Evolutionary conservation across 2,113 vertebrate genomes (phyloP), one percentile per base, ranked within the genome.

Genomic region (Corapipo altera): DNA sequence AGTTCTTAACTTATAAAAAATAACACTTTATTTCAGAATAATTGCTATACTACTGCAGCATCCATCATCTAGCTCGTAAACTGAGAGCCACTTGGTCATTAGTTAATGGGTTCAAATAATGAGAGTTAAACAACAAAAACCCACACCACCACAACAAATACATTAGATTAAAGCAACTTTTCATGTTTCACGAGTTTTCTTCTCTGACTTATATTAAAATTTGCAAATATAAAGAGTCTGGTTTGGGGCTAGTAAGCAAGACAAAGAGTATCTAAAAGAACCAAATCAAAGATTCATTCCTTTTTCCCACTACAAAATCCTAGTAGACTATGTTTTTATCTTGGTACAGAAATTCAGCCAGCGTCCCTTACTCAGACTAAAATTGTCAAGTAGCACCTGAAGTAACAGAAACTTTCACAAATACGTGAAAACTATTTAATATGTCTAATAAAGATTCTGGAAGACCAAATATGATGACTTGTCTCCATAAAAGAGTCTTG

Each of bases 1-100:
- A 33, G 59, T 64, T 86, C 93, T 89, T 93, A 82, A 57, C 79
- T 88, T 81, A 54, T 21, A 59, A 94, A 96, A 95, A 95, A 79
- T 67, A 74, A 73, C 37, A 59, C 58, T 69, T 87, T 80, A 67
- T 89, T 92, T 85, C 71, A 93, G 55, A 96, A 76, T 92, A 95
- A 92, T 79, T 73, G 65, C 51, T 83, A 74, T 78, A 87, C 79
- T 58, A 54, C 48, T 73, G 79, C 22, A 88, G 57, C 71, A 91
- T 83, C 85, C 90, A 96, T 96, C 90, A 95, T 9, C 41, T 62
- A 62, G 58, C 35, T 70, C 51, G 65, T 65, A 76, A 89, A 92
- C 39, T 69, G 48, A 48, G 90, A 87, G 24, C n/a, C 54, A 65
- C 51, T 72, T 37, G 69, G 51, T 78, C 81, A 46, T 91, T 91